Base-by-base conservation (phyloP, 1,140 invertebrate species). In the Scaptodrosophila lebanonensis region DNA sequence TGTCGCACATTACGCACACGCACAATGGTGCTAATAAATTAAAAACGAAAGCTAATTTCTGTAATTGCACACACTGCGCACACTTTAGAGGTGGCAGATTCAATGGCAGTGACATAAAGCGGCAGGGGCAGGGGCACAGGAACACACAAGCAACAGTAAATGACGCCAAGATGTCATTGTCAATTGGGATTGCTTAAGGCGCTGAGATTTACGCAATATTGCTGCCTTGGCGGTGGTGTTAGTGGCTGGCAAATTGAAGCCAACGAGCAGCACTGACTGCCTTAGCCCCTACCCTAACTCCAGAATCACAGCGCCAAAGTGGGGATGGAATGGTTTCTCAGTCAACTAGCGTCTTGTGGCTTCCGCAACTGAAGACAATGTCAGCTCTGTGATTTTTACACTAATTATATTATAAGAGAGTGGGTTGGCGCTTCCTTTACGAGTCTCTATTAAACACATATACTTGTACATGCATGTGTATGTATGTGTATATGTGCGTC, bases 41-140 rank as follows among this genome's bases (percentile, higher is more conserved):
- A 79, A 79, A 82, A 79, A 82, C 68, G 75, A 82, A 73, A 79
- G 69, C 75, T 79, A 79, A 79, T 79, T 79, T 79, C 73, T 82
- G 73, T 79, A 79, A 79, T 79, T 79, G 73, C 73, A n/a, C 32
- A n/a, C 32, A 33, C 48, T 22, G 68, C 68, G 64, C 67, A 58
- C 64, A 70, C 9, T 33, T n/a, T 9, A 29, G 27, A 29, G n/a
- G n/a, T 9, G 27, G 9, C 27, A 29, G 27, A 29, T 9, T 6
- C 5, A 29, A 5, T 6, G 27, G 9, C 27, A 29, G 9, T 6
- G 5, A 29, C 5, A 29, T 9, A 29, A 9, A 29, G 5, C 5
- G 27, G 42, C 27, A 29, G 22, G 9, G 13, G 11, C 11, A 32
- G 59, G 54, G 35, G 29, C 51, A 40, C 2, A 20, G 0, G 5